A percentile compares a stretch with the other conserved stretches of the same genome.
phyloP scores from a whole-genome alignment of 2,888 invertebrate species.

The Mimumesa dahlbomi region DNA sequence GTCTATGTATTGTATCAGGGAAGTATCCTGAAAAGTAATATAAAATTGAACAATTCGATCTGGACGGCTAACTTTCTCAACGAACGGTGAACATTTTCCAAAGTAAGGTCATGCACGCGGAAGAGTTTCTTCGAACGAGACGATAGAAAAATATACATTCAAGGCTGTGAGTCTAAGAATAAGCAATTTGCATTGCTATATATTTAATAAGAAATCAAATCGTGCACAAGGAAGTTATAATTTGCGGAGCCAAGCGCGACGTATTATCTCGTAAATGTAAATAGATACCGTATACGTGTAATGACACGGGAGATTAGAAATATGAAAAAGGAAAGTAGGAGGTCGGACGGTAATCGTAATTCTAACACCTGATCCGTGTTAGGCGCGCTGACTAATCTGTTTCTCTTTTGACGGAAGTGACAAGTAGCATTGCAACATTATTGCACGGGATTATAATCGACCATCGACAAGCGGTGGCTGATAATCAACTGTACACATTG shows the following conservation, averaged over 20 bases:
- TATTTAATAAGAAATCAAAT: no score
- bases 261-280: not conserved
- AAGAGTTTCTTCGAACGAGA: not conserved
- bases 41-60: no score
- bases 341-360: not conserved
- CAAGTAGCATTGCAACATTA: conserved; percentile 11
- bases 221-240: no score
- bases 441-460: no score
- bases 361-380: not conserved
- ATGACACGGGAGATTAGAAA: not conserved
- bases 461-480: no score
- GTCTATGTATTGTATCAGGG: no score
- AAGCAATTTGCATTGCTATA: not conserved
- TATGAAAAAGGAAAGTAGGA: not conserved
- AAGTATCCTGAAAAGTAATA: no score
- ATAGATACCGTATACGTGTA: not conserved
- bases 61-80: no score
- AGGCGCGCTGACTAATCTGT: no score
- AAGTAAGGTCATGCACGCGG: not conserved
- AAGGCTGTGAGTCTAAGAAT: not conserved
- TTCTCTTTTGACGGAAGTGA: conserved; percentile 18
- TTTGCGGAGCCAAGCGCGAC: no score
- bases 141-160: not conserved
- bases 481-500: no score
- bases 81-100: not conserved